Base-by-base conservation (phyloP, 2,113 vertebrate species). In the Hemiscyllium ocellatum region DNA sequence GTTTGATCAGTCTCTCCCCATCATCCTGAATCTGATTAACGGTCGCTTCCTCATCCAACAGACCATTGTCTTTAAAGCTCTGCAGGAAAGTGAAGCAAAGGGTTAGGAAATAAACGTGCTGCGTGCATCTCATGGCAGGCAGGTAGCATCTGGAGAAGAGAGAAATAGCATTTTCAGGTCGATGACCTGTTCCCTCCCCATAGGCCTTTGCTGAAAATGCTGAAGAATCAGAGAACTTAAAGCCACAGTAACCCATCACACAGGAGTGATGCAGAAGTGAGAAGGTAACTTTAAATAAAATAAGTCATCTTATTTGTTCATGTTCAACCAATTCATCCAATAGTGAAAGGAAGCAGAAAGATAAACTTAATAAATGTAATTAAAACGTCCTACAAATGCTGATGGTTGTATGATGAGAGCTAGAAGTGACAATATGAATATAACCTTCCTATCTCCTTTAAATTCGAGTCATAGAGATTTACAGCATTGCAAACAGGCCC, bases 11-110 rank as follows among this genome's bases (percentile, higher is more conserved):
- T 95, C 98, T 97, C 69, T 99, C 98, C 2, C 98, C 99, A 0
- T 99, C 98, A 0, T 99, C 99, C 97, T 99, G 98, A 47, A 99
- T 97, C 93, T 97, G 97, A 97, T 99, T 99, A 96, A 99, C 98
- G 3, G 98, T 96, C 65, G 97, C 97, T 96, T 99, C 99, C 68
- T 99, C 98, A 52, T 96, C 97, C 97, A 99, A 97, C 95, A 99
- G 97, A 87, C 98, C 98, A 8, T 98, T 98, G 96, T 97, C 97
- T 97, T 99, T 99, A 96, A 99, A 99, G 96, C 98, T 98, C 99
- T 99, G 96, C 50, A 96, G 2, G 29, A 1, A 47, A 96, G 96
- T 0, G 83, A 0, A 86, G 95, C 96, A 95, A 65, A 68, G 20
- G 42, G 33, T 76, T 33, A 72, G 2, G 29, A 76, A 33, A 76